Conservation (phyloP, 1,140 invertebrate genomes). For the Tyrophagus putrescentiae region DNA sequence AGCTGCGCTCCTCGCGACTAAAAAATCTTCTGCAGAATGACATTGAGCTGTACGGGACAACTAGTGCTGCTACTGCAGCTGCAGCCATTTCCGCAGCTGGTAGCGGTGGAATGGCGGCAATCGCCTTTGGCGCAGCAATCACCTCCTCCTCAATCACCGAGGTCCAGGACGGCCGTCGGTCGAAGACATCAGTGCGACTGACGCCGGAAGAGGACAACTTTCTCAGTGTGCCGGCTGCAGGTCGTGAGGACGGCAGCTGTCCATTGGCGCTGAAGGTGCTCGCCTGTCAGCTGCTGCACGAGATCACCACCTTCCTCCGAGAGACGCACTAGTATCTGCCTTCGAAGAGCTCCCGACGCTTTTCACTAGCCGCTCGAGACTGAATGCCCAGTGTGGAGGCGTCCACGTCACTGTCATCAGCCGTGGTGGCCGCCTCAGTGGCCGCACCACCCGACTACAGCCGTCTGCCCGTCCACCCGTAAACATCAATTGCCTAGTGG, state of each 20-base stretch:
- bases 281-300: slow-evolving; percentile 77
- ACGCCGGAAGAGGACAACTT: slow-evolving; percentile 98
- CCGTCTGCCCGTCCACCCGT: too few relatives aligned
- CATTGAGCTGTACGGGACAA: too few relatives aligned
- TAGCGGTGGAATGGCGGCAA: too few relatives aligned
- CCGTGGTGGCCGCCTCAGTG: neutral
- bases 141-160: slow-evolving; percentile 42
- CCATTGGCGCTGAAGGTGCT: slow-evolving; percentile 79
- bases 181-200: slow-evolving; percentile 72
- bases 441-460: neutral
- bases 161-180: slow-evolving; percentile 58
- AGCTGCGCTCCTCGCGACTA: slow-evolving; percentile 66
- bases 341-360: slow-evolving; percentile 28
- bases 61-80: too few relatives aligned
- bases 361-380: slow-evolving; percentile 24
- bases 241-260: slow-evolving; percentile 50
- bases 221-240: slow-evolving; percentile 53
- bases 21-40: slow-evolving; percentile 46
- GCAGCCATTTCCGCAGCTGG: too few relatives aligned
- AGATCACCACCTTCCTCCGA: slow-evolving; percentile 89
- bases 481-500: slow-evolving; percentile 59
- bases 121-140: too few relatives aligned
- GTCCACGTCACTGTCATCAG: neutral
- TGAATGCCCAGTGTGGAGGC: slow-evolving; percentile 24
- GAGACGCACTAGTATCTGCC: slow-evolving; percentile 70